These are phyloP conservation scores for Lycaon pictus DNA, from an alignment of 2,113 vertebrate genomes.

Conservation along the genomic window DNA sequence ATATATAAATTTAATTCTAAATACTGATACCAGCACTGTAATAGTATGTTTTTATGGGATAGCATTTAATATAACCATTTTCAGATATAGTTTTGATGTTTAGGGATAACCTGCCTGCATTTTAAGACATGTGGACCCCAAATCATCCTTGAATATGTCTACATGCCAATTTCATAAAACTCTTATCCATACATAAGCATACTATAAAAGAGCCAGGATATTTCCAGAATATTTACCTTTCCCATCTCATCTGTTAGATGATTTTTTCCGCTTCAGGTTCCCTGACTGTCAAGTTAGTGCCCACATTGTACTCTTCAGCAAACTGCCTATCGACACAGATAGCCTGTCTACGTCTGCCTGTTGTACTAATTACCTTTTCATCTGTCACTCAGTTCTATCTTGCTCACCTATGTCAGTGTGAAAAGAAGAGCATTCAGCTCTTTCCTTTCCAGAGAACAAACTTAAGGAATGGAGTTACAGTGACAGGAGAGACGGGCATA, in stretches of 20 bases:
- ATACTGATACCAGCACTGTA: not conserved
- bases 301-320: not conserved
- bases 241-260: not conserved
- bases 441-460: constrained; percentile 14
- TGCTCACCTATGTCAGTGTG: not conserved
- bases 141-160: not conserved
- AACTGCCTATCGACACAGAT: not conserved
- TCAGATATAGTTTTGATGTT: not conserved
- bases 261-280: not conserved
- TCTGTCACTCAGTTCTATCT: constrained; percentile 44
- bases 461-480: not conserved
- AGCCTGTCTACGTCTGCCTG: not conserved
- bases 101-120: not conserved
- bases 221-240: not conserved
- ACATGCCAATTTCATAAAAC: not conserved
- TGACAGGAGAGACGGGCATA: not conserved
- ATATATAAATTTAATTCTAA: not conserved
- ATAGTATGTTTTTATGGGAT: not conserved
- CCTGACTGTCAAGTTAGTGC: not conserved
- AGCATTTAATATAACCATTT: not conserved
- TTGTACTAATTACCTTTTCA: constrained; percentile 13
- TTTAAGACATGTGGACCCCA: not conserved
- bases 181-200: not conserved
- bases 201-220: not conserved
- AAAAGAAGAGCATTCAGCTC: constrained; percentile 1